Evolutionary conservation across 2,113 vertebrate species (phyloP).

Genomic region (Rhegmatorhina hoffmannsi): DNA sequence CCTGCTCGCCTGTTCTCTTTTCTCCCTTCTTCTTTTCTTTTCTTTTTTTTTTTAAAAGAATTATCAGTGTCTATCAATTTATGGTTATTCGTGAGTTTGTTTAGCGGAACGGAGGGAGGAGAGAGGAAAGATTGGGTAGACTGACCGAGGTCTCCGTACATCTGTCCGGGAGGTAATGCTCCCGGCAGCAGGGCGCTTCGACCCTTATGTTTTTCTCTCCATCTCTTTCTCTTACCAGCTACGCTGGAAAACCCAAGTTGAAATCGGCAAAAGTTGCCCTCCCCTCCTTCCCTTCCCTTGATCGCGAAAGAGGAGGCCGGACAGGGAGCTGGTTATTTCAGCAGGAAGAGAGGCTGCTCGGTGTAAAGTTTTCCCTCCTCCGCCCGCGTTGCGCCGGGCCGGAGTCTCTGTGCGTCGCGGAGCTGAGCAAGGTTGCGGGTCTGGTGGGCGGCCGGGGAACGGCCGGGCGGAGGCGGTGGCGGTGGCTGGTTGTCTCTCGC

Average conservation of each 20-base stretch:
- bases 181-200: neutral
- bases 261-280: neutral
- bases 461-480: neutral
- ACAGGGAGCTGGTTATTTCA: neutral
- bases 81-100: neutral
- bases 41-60: neutral
- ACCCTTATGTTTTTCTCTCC: neutral
- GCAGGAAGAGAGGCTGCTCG: neutral
- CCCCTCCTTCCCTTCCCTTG: neutral
- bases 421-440: neutral
- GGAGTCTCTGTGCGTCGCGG: neutral
- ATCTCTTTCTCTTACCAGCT: neutral
- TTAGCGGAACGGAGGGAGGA: neutral
- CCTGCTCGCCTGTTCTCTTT: neutral
- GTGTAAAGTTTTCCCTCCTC: neutral
- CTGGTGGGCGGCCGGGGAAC: neutral
- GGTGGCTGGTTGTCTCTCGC: neutral
- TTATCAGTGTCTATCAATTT: neutral
- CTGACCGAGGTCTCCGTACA: neutral
- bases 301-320: neutral
- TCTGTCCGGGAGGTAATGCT: neutral
- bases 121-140: neutral
- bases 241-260: constrained; percentile 11
- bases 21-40: neutral
- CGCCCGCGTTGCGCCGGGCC: neutral